Percentiles rank a stretch among this genome's conserved stretches.
Evolutionary conservation across 2,113 vertebrate species (phyloP).

Genomic region (Calyptommatus sinebrachiatus): DNA sequence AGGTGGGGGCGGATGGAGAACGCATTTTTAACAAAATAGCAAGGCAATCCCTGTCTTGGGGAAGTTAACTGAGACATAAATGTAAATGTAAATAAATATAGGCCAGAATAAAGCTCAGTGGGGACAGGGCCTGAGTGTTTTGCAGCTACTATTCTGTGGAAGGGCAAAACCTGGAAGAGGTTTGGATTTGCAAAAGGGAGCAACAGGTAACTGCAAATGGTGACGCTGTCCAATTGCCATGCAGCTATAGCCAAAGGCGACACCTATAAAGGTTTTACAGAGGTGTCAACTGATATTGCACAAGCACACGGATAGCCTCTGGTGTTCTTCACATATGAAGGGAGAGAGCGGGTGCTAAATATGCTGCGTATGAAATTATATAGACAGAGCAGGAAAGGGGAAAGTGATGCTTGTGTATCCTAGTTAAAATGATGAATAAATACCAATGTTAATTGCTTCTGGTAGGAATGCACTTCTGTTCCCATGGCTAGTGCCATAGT

Average conservation of each 20-base stretch:
- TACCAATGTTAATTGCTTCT: conserved; percentile 61
- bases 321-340: conserved; percentile 69
- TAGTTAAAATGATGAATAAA: conserved; percentile 75
- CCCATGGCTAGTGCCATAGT: neutral
- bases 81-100: too few relatives aligned
- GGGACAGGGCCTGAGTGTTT: conserved; percentile 32
- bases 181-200: conserved; percentile 55
- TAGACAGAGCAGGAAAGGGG: conserved; percentile 46
- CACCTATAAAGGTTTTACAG: conserved; percentile 80
- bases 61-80: too few relatives aligned
- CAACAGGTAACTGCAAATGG: conserved; percentile 73
- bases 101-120: too few relatives aligned
- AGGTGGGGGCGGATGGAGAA: too few relatives aligned
- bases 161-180: conserved; percentile 49
- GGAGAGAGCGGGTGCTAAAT: conserved; percentile 61
- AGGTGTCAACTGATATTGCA: conserved; percentile 80
- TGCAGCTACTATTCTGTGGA: conserved; percentile 39
- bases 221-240: conserved; percentile 72
- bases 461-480: neutral
- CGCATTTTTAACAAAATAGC: too few relatives aligned
- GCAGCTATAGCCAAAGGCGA: conserved; percentile 75
- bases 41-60: too few relatives aligned
- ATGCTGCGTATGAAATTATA: conserved; percentile 71
- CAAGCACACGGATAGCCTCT: conserved; percentile 76
- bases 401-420: conserved; percentile 68